A percentile compares a stretch with the other conserved stretches of the same genome.
phyloP scores from a whole-genome alignment of 35 echinoderm and acorn worm genomes.

The Holothuria glaberrima region DNA sequence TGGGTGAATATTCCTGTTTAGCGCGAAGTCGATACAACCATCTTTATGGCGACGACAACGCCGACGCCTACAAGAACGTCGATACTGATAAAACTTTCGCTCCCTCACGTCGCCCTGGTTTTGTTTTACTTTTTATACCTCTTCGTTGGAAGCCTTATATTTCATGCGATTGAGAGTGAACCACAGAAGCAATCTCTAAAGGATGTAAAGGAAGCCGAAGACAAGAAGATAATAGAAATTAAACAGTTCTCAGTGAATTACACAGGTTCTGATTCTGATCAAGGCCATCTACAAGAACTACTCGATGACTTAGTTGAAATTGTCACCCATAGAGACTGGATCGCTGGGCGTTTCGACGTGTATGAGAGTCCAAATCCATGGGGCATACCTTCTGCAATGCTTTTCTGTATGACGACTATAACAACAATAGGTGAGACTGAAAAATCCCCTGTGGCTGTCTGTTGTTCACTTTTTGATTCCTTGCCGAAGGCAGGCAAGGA shows the following conservation, averaged over 20 bases:
- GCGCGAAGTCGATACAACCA: too few relatives aligned
- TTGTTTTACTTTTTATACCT: constrained; percentile 67
- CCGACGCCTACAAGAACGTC: neutral
- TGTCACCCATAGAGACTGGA: constrained; percentile 64
- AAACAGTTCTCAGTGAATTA: constrained; percentile 27
- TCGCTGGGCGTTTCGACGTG: constrained; percentile 43
- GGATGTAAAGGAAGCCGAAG: neutral
- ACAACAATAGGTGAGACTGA: constrained; percentile 74
- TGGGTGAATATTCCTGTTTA: too few relatives aligned
- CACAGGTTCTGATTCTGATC: neutral
- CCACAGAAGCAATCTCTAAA: neutral
- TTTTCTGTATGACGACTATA: constrained; percentile 82
- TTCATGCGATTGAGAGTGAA: constrained; percentile 51
- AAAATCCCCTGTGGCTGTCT: too few relatives aligned
- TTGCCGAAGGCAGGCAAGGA: too few relatives aligned
- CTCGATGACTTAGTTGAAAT: constrained; percentile 58
- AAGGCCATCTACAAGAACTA: neutral
- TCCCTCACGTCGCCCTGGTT: constrained; percentile 64
- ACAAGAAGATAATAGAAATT: neutral
- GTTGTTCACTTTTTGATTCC: too few relatives aligned
- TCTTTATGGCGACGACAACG: too few relatives aligned
- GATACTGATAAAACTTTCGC: neutral
- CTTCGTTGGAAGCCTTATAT: constrained; percentile 59
- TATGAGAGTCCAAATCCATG: constrained; percentile 3
- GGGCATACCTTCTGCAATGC: constrained; percentile 60